These are phyloP conservation scores for Gonocerus acuteangulatus DNA, from an alignment of 2,888 invertebrate species.

Conservation along the genomic window DNA sequence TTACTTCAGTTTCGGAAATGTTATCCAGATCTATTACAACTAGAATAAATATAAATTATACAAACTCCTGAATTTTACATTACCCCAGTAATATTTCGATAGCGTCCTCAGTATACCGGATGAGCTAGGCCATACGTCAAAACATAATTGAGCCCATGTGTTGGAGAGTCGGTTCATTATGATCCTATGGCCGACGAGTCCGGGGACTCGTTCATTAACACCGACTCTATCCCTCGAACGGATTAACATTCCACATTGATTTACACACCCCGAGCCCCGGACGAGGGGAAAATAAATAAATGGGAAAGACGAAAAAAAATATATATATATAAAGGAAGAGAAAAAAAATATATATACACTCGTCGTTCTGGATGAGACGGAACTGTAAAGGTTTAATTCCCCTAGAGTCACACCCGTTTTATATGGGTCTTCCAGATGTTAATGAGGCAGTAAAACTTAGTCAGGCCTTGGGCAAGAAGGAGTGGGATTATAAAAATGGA, in stretches of 20 bases:
- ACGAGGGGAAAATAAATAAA: slow-evolving; percentile 8
- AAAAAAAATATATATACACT: not conserved
- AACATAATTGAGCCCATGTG: no score
- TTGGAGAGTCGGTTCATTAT: slow-evolving; percentile 3
- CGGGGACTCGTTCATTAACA: slow-evolving; percentile 5
- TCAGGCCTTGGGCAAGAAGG: not conserved
- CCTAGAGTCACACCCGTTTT: slow-evolving; percentile 10
- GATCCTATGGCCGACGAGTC: not conserved
- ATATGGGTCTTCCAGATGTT: slow-evolving; percentile 16
- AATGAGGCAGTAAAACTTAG: slow-evolving; percentile 20
- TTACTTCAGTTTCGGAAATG: no score
- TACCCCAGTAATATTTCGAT: no score
- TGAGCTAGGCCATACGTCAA: no score
- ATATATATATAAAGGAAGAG: not conserved
- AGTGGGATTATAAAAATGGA: slow-evolving; percentile 2
- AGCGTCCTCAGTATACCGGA: no score
- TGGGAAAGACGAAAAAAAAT: not conserved
- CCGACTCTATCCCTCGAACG: not conserved
- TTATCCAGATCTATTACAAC: no score
- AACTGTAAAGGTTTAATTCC: slow-evolving; percentile 9
- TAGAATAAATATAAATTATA: no score
- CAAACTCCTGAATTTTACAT: no score
- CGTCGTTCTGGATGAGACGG: slow-evolving; percentile 3
- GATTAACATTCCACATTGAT: slow-evolving; percentile 17
- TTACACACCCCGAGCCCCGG: slow-evolving; percentile 6